A percentile compares a stretch with the other conserved stretches of the same genome.
phyloP scores from a whole-genome alignment of 2,113 vertebrate genomes.

The Cepphus grylle region DNA sequence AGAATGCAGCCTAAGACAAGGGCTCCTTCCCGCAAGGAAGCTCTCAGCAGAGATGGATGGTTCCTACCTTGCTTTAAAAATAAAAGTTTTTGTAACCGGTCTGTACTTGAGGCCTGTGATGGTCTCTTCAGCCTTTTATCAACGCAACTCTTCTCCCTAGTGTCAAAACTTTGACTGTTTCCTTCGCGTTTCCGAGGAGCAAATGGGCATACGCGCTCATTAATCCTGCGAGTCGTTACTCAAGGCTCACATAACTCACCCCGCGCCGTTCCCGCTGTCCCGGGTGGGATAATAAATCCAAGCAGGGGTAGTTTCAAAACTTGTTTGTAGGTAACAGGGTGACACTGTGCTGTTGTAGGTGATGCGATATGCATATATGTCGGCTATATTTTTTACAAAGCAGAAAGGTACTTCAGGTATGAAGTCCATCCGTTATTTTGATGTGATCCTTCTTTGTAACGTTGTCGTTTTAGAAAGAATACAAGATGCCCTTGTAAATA shows the following conservation, averaged over 20 bases:
- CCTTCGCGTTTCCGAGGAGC: background rate
- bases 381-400: background rate
- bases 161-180: background rate
- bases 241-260: background rate
- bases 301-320: background rate
- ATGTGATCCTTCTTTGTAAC: background rate
- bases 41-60: background rate
- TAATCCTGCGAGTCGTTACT: background rate
- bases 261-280: fast-evolving
- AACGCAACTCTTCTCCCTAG: background rate
- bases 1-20: background rate
- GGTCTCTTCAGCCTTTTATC: background rate
- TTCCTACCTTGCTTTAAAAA: background rate
- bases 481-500: background rate
- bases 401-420: background rate
- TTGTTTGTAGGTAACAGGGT: background rate
- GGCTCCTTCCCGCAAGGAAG: background rate
- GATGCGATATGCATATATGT: background rate
- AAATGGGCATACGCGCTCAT: background rate
- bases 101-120: background rate
- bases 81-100: background rate
- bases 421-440: background rate
- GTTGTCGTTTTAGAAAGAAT: background rate
- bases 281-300: background rate
- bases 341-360: background rate